Conservation (phyloP, 1,140 invertebrate genomes). For the Micrasema minimum region DNA sequence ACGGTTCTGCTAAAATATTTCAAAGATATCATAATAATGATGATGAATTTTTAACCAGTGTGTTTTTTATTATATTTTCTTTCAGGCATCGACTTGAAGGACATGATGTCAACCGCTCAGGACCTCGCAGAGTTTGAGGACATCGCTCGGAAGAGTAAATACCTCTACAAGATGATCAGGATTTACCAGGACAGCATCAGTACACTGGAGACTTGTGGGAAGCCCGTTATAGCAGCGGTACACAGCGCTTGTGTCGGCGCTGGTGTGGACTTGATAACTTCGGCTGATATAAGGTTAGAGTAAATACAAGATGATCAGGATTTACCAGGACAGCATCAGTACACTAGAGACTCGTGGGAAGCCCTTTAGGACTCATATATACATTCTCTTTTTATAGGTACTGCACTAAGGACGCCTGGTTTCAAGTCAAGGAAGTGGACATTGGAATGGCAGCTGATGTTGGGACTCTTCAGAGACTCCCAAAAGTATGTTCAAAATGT, state of each 20-base stretch:
- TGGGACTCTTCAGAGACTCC: slow-evolving; percentile 91
- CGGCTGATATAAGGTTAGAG: slow-evolving; percentile 85
- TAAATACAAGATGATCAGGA: slow-evolving; percentile 72
- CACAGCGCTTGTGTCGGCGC: slow-evolving; percentile 92
- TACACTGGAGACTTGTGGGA: slow-evolving; percentile 81
- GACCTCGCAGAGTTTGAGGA: slow-evolving; percentile 77
- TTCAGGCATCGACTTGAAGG: slow-evolving; percentile 79
- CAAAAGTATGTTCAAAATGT: slow-evolving; percentile 70
- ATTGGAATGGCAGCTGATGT: slow-evolving; percentile 94
- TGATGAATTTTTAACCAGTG: too few relatives aligned
- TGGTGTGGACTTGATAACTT: slow-evolving; percentile 87
- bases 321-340: slow-evolving; percentile 82
- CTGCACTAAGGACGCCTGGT: slow-evolving; percentile 90
- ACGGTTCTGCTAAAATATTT: too few relatives aligned
- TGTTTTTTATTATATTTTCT: too few relatives aligned
- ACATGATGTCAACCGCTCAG: slow-evolving; percentile 70
- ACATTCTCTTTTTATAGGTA: too few relatives aligned
- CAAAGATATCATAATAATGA: too few relatives aligned
- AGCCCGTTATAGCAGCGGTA: slow-evolving; percentile 90
- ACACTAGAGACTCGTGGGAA: slow-evolving; percentile 84
- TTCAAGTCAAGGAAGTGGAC: slow-evolving; percentile 90
- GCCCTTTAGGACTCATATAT: slow-evolving; percentile 78
- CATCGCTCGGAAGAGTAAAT: slow-evolving; percentile 80
- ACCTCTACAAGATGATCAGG: slow-evolving; percentile 74
- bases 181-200: slow-evolving; percentile 82